A percentile compares a stretch with the other conserved stretches of the same genome.
Evolutionary conservation across 2,888 invertebrate genomes (phyloP).

Genomic region (Hyalella azteca): DNA sequence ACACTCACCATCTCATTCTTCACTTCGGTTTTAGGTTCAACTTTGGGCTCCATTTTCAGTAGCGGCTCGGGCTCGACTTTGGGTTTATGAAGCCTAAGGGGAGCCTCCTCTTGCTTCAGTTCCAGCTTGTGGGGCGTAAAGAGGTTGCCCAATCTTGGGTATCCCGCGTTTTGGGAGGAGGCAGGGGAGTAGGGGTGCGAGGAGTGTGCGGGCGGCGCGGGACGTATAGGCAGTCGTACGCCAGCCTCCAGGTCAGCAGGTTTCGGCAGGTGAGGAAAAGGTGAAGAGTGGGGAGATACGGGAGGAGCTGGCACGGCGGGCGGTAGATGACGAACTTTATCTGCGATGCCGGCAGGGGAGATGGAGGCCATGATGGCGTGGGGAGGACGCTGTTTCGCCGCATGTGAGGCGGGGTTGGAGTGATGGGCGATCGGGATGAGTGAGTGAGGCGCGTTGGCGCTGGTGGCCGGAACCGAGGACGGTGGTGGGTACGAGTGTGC

Average conservation of each 20-base stretch:
- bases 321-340: not conserved
- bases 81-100: constrained; percentile 38
- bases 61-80: constrained; percentile 10
- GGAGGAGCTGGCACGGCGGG: constrained; percentile 1
- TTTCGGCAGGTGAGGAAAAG: constrained; percentile 40
- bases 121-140: constrained; percentile 6
- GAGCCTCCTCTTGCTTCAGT: constrained; percentile 24
- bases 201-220: constrained; percentile 50
- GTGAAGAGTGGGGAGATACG: constrained; percentile 10
- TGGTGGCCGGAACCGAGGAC: not conserved
- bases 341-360: constrained; percentile 41
- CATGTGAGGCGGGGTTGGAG: not conserved
- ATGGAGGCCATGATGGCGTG: not conserved
- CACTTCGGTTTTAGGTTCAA: constrained; percentile 25
- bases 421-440: constrained; percentile 50
- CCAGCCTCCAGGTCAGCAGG: constrained; percentile 39
- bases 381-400: constrained; percentile 39
- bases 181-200: constrained; percentile 59
- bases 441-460: constrained; percentile 39
- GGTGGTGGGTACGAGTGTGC: constrained; percentile 6
- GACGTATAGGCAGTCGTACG: constrained; percentile 3
- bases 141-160: constrained; percentile 24
- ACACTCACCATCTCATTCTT: constrained; percentile 2
- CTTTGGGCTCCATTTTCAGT: not conserved
- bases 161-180: constrained; percentile 37